Percentiles rank a stretch among this genome's conserved stretches.
phyloP scores from a whole-genome alignment of 2,113 vertebrate genomes.

The Sisor rabdophorus region DNA sequence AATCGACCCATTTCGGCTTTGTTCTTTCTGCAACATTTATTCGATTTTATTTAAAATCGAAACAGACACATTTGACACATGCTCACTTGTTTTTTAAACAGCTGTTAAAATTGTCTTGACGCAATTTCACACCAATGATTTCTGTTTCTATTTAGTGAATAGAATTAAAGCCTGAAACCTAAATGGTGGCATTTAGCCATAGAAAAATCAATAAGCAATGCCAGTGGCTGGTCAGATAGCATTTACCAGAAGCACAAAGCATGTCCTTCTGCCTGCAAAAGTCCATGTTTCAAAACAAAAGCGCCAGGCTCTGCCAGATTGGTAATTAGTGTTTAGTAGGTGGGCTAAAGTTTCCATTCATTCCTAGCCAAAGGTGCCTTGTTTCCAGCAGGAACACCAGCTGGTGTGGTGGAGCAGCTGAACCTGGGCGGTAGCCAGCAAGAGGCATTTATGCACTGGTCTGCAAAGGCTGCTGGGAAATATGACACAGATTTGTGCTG shows the following conservation, averaged over 20 bases:
- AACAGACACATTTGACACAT: not conserved
- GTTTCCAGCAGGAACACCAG: conserved; percentile 60
- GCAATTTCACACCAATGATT: not conserved
- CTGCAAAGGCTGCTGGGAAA: conserved; percentile 58
- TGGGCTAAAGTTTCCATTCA: conserved; percentile 55
- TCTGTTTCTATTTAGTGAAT: conserved; percentile 1
- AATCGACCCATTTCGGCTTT: not conserved
- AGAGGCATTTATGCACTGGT: conserved; percentile 60
- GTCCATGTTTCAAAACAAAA: conserved; percentile 25
- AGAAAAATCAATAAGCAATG: conserved; percentile 37
- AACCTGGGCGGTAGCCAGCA: conserved; percentile 54
- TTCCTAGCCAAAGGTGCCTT: conserved; percentile 55
- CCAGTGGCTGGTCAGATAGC: conserved; percentile 44
- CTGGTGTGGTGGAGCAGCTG: conserved; percentile 61
- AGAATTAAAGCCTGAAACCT: conserved; percentile 19
- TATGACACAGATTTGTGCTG: conserved; percentile 57
- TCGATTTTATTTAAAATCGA: not conserved
- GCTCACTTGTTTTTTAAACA: not conserved
- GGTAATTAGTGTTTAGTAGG: conserved; percentile 50
- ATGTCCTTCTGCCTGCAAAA: conserved; percentile 9
- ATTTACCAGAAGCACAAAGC: conserved; percentile 30
- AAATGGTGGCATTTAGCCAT: conserved; percentile 34
- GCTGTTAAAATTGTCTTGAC: not conserved
- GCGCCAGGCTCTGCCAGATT: conserved; percentile 38
- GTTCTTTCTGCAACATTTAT: not conserved